phyloP scores from a whole-genome alignment of 1,140 invertebrate species.

The Aphidius gifuensis region DNA sequence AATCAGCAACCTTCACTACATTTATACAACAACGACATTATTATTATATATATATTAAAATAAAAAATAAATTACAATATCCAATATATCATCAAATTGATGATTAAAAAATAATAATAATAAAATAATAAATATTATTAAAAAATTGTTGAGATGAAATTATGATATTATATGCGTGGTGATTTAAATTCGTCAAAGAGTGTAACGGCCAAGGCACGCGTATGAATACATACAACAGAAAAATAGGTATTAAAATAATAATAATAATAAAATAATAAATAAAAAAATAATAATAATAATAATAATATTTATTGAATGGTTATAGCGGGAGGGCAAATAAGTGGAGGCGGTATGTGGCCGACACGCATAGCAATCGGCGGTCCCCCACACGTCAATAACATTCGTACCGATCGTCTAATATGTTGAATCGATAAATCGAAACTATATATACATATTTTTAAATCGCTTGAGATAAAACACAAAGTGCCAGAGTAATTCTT shows the following conservation, averaged over 20 bases:
- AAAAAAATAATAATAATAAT: conserved; percentile 14
- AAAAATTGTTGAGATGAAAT: no score
- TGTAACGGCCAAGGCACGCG: conserved; percentile 36
- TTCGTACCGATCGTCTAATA: conserved; percentile 40
- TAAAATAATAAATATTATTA: no score
- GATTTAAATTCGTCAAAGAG: conserved; percentile 31
- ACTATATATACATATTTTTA: background rate
- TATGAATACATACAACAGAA: conserved; percentile 44
- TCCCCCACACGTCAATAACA: conserved; percentile 50
- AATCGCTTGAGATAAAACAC: conserved; percentile 13
- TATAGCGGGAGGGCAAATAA: conserved; percentile 27
- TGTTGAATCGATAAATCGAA: conserved; percentile 41
- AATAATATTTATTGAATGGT: background rate
- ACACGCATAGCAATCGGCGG: conserved; percentile 42
- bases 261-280: conserved; percentile 28
- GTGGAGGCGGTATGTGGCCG: conserved; percentile 37
- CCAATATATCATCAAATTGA: no score
- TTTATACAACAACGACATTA: background rate
- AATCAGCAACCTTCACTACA: background rate
- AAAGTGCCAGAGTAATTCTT: background rate
- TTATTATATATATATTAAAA: conserved; percentile 7
- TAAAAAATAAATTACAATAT: background rate
- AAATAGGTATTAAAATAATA: conserved; percentile 22
- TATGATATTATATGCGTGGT: no score
- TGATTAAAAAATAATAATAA: conserved; percentile 1